Evolutionary conservation across 2,888 invertebrate species (phyloP), one percentile per base, ranked within the genome.

Genomic region (Therioaphis trifolii): DNA sequence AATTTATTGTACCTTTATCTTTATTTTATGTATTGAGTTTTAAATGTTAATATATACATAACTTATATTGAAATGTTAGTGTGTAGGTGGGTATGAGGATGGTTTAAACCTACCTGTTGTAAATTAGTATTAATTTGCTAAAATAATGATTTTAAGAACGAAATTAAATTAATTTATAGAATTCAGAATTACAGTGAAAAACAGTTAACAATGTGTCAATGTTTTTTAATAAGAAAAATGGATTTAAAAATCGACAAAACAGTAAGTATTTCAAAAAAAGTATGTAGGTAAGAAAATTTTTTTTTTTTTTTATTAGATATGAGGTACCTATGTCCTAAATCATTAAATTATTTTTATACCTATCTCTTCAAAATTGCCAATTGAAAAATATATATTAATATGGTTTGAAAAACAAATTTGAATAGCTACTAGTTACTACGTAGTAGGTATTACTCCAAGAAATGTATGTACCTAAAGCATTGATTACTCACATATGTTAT

Each of bases 101-200:
- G 24, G 58, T 58, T 58, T 24, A 58, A 58, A 7, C 58, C 24
- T 58, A 58, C 58, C 24, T 58, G 24, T 58, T 58, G 24, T 58
- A 58, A 58, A 58, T 3, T 58, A 58, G 58, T 55, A 55, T 58
- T 58, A 58, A 58, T 58, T 55, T 55, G 5, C 55, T 55, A 21
- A 55, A 21, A 58, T 58, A 58, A 58, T 24, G 24, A 58, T 58
- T 58, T 58, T 21, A 58, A 58, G 58, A 58, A 58, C 24, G 21
- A 24, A 58, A 58, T 58, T 58, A 58, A 58, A 11, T 58, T 58
- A 58, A 58, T 58, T 58, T 58, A 58, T 58, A 58, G 24, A 58
- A 58, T 58, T 58, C 58, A 58, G 58, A 58, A 58, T 58, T 58
- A 24, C 58, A 58, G 58, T 58, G 58, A 58, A 58, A 58, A 58